These are phyloP conservation scores for Glyptemys insculpta DNA, from an alignment of 2,797 vertebrate species.

Conservation along the genomic window DNA sequence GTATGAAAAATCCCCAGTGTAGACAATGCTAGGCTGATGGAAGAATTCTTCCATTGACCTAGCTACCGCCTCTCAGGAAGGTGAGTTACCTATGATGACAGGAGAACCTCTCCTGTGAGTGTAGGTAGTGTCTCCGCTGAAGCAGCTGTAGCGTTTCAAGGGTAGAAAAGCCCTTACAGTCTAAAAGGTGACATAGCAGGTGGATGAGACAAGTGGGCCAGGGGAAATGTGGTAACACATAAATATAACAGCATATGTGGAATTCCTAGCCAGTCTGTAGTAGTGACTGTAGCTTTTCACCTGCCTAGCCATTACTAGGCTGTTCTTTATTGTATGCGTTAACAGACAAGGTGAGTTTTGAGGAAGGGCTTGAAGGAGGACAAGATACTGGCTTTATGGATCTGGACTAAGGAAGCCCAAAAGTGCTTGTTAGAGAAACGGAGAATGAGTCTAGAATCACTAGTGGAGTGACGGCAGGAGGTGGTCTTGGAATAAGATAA, in stretches of 20 bases:
- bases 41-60: no score
- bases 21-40: no score
- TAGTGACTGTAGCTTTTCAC: background rate
- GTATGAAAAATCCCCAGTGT: no score
- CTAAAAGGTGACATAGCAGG: background rate
- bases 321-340: background rate
- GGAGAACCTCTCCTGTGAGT: no score
- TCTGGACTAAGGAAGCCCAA: background rate
- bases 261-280: background rate
- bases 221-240: constrained; percentile 51
- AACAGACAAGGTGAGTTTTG: background rate
- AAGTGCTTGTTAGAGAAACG: background rate
- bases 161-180: no score
- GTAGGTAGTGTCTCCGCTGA: no score
- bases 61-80: no score
- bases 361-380: background rate
- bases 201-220: constrained; percentile 37
- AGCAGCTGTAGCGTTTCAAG: no score
- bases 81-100: no score
- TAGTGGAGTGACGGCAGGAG: background rate
- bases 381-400: background rate
- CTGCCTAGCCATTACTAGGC: background rate
- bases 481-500: no score
- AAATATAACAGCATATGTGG: background rate
- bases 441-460: background rate